Conservation (phyloP, 1,140 invertebrate species). For the Riptortus pedestris region DNA sequence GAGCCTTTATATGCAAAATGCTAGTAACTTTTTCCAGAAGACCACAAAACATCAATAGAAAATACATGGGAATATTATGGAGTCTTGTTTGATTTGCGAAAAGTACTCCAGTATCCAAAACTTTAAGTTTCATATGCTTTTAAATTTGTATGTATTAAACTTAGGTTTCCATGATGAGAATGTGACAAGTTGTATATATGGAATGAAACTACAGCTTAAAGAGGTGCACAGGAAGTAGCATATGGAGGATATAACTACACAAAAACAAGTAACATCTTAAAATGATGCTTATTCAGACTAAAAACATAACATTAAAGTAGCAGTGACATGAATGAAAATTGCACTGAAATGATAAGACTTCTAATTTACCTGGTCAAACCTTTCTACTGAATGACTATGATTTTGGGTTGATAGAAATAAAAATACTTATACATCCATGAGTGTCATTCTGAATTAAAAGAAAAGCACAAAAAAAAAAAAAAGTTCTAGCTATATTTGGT, state of each 20-base stretch:
- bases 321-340: constrained; percentile 32
- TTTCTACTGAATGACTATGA: constrained; percentile 31
- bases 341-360: constrained; percentile 30
- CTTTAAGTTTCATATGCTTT: constrained; percentile 28
- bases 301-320: constrained; percentile 33
- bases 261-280: constrained; percentile 29
- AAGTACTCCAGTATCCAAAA: constrained; percentile 32
- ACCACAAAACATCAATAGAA: constrained; percentile 26
- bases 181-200: no score
- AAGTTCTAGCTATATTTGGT: no score
- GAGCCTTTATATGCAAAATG: constrained; percentile 32
- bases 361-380: constrained; percentile 33
- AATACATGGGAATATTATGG: constrained; percentile 26
- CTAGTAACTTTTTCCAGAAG: constrained; percentile 30
- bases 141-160: no score
- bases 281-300: constrained; percentile 30
- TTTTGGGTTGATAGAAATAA: constrained; percentile 28
- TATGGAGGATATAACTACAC: constrained; percentile 21
- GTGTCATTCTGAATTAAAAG: constrained; percentile 21
- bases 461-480: constrained; percentile 23
- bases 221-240: constrained; percentile 28
- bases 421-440: constrained; percentile 23
- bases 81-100: constrained; percentile 33
- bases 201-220: no score
- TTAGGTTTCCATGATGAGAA: no score